Conservation (phyloP, 2,797 vertebrate species). For the Gambusia yucatana region DNA sequence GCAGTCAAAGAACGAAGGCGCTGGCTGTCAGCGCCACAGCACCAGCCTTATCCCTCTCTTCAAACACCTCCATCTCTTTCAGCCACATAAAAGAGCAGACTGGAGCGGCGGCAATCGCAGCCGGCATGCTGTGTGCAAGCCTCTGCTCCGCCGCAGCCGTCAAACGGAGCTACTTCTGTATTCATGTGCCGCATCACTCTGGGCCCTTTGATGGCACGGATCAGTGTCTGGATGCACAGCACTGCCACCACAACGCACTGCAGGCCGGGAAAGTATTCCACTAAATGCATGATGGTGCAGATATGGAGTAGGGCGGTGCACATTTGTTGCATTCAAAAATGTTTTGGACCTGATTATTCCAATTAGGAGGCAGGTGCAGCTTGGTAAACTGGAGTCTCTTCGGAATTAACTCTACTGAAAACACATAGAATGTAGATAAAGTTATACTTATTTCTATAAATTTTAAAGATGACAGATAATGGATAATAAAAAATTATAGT, state of each 20-base stretch:
- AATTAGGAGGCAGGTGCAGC: conserved; percentile 31
- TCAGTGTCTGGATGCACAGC: conserved; percentile 60
- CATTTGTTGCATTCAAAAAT: background rate
- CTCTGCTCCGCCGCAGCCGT: conserved; percentile 46
- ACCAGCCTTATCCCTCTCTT: conserved; percentile 68
- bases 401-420: background rate
- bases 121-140: conserved; percentile 53
- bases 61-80: conserved; percentile 75
- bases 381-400: background rate
- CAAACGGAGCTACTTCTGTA: conserved; percentile 61
- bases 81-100: conserved; percentile 72
- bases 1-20: conserved; percentile 40
- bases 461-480: background rate
- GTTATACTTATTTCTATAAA: background rate
- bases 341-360: conserved; percentile 31
- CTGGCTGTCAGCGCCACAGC: conserved; percentile 52
- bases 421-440: background rate
- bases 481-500: background rate
- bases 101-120: conserved; percentile 62
- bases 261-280: conserved; percentile 31
- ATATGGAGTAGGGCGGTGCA: background rate
- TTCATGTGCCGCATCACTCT: conserved; percentile 61
- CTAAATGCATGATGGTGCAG: conserved; percentile 21
- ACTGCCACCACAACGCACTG: conserved; percentile 37
- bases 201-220: conserved; percentile 66